A percentile compares a stretch with the other conserved stretches of the same genome.
These are phyloP conservation scores for Phaonia tiefii DNA, from an alignment of 2,888 invertebrate genomes.

Conservation along the genomic window DNA sequence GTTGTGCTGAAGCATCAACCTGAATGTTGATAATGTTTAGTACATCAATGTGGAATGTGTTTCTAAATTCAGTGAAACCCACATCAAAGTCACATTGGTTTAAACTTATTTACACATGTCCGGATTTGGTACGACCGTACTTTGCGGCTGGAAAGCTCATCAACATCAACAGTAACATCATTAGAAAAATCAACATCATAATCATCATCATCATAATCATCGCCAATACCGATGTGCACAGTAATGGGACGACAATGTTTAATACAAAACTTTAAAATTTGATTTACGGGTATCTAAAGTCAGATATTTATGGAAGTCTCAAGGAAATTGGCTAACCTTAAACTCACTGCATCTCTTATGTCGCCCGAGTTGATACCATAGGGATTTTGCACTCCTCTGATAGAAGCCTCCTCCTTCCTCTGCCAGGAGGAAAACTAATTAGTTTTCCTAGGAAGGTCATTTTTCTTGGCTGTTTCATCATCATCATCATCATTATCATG, in stretches of 20 bases:
- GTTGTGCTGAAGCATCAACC: too few relatives aligned
- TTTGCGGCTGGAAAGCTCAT: background rate
- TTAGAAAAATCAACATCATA: too few relatives aligned
- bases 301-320: background rate
- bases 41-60: too few relatives aligned
- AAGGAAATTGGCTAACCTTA: background rate
- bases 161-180: background rate
- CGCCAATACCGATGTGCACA: too few relatives aligned
- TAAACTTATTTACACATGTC: conserved; percentile 23
- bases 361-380: background rate
- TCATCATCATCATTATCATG: background rate
- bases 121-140: conserved; percentile 1
- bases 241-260: background rate
- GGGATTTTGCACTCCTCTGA: background rate
- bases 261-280: conserved; percentile 39
- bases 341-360: too few relatives aligned
- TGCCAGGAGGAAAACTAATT: conserved; percentile 50
- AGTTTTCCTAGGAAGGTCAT: conserved; percentile 43
- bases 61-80: too few relatives aligned
- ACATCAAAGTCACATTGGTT: conserved; percentile 17
- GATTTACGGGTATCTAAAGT: background rate
- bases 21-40: too few relatives aligned
- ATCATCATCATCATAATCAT: too few relatives aligned
- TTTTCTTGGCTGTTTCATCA: background rate
- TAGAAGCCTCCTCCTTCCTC: too few relatives aligned